phyloP scores from a whole-genome alignment of 1,140 invertebrate genomes.

The Sitobion miscanthi region DNA sequence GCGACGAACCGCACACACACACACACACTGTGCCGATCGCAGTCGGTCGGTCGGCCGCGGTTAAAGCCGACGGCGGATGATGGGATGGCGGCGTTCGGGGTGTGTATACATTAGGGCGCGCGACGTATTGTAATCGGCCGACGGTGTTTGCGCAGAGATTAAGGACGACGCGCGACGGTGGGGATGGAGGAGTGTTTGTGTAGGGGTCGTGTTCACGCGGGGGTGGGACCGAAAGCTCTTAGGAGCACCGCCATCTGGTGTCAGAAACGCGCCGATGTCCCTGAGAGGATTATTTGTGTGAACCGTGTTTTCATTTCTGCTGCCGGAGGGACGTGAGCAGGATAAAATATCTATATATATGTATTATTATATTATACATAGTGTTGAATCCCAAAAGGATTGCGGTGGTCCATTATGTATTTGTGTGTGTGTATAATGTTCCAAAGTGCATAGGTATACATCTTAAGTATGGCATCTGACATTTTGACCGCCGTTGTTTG shows the following conservation, averaged over 20 bases:
- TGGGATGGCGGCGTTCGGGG: neutral
- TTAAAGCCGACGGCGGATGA: neutral
- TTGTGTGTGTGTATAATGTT: neutral
- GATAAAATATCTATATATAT: neutral
- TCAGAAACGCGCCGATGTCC: constrained; percentile 28
- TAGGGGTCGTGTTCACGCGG: neutral
- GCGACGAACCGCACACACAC: neutral
- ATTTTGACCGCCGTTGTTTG: neutral
- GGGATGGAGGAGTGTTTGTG: constrained; percentile 42
- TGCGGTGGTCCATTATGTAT: neutral
- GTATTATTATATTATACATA: constrained; percentile 6
- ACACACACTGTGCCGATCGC: neutral
- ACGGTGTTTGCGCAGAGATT: constrained; percentile 52
- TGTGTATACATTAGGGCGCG: constrained; percentile 41
- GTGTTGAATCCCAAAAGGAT: constrained; percentile 40
- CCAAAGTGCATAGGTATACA: neutral
- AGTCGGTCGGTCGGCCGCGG: neutral
- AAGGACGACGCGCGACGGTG: constrained; percentile 7
- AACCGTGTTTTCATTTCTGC: constrained; percentile 39
- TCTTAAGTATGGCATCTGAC: neutral
- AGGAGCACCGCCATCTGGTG: constrained; percentile 54
- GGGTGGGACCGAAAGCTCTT: constrained; percentile 32
- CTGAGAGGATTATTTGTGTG: constrained; percentile 48
- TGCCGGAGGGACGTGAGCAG: constrained; percentile 1
- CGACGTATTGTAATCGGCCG: constrained; percentile 19